Evolutionary conservation across 1,140 invertebrate genomes (phyloP).

Genomic region (Eufriesea mexicana): DNA sequence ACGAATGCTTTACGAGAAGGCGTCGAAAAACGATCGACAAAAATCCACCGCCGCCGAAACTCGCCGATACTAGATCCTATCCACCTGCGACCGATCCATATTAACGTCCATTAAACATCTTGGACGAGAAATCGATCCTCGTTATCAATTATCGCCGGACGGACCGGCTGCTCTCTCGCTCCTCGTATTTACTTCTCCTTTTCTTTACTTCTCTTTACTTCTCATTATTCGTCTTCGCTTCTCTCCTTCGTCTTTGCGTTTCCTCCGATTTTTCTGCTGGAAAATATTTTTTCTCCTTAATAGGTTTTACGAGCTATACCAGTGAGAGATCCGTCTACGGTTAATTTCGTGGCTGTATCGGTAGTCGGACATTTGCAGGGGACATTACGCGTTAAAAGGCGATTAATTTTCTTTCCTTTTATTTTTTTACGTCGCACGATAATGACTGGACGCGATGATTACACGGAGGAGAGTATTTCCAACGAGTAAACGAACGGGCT

Average conservation of each 20-base stretch:
- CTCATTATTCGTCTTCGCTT: too few species aligned
- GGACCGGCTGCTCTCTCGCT: too few species aligned
- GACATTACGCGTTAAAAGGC: neutral
- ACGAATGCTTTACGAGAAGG: constrained; percentile 53
- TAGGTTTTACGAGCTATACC: neutral
- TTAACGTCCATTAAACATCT: neutral
- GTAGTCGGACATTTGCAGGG: neutral
- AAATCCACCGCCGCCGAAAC: constrained; percentile 42
- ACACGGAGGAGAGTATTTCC: neutral
- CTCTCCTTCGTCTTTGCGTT: too few species aligned
- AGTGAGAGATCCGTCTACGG: too few species aligned
- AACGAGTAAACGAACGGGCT: constrained; percentile 17
- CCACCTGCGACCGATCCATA: neutral
- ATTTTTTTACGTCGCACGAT: neutral
- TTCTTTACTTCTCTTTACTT: too few species aligned
- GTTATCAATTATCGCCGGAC: neutral
- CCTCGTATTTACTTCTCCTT: too few species aligned
- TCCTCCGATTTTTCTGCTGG: too few species aligned
- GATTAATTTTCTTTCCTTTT: neutral
- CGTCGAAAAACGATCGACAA: constrained; percentile 46
- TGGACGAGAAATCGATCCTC: neutral
- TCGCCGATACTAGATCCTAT: constrained; percentile 1
- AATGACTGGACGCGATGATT: neutral
- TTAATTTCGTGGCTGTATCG: neutral
- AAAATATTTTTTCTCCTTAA: too few species aligned